Conservation (phyloP, 2,888 invertebrate genomes). For the Loripinus fragilis region DNA sequence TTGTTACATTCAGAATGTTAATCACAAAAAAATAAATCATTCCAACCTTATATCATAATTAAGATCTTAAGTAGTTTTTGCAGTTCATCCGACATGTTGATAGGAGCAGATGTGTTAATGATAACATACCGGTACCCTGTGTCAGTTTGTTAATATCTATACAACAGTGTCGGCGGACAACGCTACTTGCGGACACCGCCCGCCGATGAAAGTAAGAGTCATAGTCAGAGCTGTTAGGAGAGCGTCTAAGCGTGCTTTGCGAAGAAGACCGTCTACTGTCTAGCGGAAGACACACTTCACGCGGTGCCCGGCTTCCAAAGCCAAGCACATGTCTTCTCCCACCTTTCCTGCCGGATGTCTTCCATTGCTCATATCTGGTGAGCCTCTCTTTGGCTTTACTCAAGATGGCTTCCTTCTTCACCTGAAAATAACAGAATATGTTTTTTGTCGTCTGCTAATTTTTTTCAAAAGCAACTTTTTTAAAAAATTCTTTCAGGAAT, state of each 20-base stretch:
- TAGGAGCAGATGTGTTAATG: slow-evolving; percentile 23
- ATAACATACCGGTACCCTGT: slow-evolving; percentile 73
- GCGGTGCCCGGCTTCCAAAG: slow-evolving; percentile 80
- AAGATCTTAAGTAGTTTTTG: slow-evolving; percentile 5
- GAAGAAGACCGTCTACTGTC: slow-evolving; percentile 78
- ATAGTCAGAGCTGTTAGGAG: slow-evolving; percentile 79
- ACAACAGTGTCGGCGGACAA: slow-evolving; percentile 79
- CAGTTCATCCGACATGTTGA: background rate
- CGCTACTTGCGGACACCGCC: slow-evolving; percentile 79
- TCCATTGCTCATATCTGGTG: slow-evolving; percentile 79
- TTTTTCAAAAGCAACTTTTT: too few relatives aligned
- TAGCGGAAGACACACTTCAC: slow-evolving; percentile 78
- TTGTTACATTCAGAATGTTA: too few relatives aligned
- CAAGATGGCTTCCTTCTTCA: slow-evolving; percentile 74
- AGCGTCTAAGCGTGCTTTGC: slow-evolving; percentile 78
- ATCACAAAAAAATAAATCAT: too few relatives aligned
- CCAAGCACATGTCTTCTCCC: slow-evolving; percentile 74
- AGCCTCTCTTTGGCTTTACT: slow-evolving; percentile 76
- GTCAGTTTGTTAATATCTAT: slow-evolving; percentile 78
- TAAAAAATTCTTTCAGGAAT: too few relatives aligned
- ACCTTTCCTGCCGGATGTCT: slow-evolving; percentile 74
- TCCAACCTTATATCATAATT: too few relatives aligned
- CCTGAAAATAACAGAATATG: too few relatives aligned
- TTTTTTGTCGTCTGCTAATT: too few relatives aligned
- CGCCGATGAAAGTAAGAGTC: slow-evolving; percentile 78